Evolutionary conservation across 2,113 vertebrate species (phyloP).

Genomic region (Cephalophus harveyi): DNA sequence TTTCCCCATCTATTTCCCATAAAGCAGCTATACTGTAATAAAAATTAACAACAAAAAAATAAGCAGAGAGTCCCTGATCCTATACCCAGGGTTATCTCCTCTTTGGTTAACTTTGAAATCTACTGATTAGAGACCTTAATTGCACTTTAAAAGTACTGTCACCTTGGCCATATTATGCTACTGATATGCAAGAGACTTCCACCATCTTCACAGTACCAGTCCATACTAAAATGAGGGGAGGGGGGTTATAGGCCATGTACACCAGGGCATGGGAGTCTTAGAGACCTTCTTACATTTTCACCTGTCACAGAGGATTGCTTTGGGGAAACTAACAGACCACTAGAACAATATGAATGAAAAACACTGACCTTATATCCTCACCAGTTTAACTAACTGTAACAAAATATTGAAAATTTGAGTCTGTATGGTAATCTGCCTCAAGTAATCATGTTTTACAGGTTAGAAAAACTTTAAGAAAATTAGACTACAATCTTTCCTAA

Average conservation of each 20-base stretch:
- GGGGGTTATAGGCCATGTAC: rapidly evolving
- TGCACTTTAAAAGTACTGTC: neutral
- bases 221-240: neutral
- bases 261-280: neutral
- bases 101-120: neutral
- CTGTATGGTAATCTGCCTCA: neutral
- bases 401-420: neutral
- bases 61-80: neutral
- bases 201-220: neutral
- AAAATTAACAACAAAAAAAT: neutral
- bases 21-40: neutral
- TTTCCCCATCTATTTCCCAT: too few relatives aligned
- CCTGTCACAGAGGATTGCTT: neutral
- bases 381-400: neutral
- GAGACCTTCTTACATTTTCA: neutral
- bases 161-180: neutral
- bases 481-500: neutral
- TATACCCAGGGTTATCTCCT: neutral
- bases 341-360: neutral
- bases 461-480: neutral
- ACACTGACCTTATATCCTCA: neutral
- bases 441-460: neutral
- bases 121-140: neutral
- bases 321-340: neutral
- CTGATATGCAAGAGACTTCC: too few relatives aligned